Conservation (phyloP, 2,113 vertebrate species). For the Gobiocypris rarus region DNA sequence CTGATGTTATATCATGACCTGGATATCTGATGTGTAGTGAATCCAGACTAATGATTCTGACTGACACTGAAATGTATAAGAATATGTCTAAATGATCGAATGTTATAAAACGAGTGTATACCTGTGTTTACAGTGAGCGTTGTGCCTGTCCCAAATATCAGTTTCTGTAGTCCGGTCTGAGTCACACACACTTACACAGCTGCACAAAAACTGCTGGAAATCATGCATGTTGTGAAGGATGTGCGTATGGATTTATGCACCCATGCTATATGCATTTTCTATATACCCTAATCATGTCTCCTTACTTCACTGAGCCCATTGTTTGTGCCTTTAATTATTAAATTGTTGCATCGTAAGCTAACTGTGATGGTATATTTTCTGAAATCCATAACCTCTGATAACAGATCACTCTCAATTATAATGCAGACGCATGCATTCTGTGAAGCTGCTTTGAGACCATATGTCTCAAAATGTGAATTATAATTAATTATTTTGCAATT, state of each 20-base stretch:
- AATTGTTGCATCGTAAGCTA: too few relatives aligned
- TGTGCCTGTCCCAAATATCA: conserved; percentile 51
- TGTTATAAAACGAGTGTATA: neutral
- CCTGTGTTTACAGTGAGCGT: conserved; percentile 45
- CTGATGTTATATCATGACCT: neutral
- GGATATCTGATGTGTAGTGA: neutral
- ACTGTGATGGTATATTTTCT: too few relatives aligned
- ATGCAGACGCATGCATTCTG: too few relatives aligned
- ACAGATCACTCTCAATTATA: too few relatives aligned
- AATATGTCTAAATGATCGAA: neutral
- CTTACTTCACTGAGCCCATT: too few relatives aligned
- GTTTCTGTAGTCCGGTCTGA: conserved; percentile 34
- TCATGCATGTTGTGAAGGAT: neutral
- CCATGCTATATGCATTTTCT: too few relatives aligned
- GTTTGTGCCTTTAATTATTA: too few relatives aligned
- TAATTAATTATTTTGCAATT: neutral
- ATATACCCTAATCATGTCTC: too few relatives aligned
- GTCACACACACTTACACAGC: conserved; percentile 41
- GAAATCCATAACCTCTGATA: too few relatives aligned
- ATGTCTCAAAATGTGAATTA: too few relatives aligned
- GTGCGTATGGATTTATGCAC: too few relatives aligned
- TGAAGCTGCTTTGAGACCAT: too few relatives aligned
- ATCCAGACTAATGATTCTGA: neutral
- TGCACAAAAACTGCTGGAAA: conserved; percentile 23
- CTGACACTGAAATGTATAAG: neutral